Conservation (phyloP, 1,140 invertebrate species). For the Trissolcus basalis region DNA sequence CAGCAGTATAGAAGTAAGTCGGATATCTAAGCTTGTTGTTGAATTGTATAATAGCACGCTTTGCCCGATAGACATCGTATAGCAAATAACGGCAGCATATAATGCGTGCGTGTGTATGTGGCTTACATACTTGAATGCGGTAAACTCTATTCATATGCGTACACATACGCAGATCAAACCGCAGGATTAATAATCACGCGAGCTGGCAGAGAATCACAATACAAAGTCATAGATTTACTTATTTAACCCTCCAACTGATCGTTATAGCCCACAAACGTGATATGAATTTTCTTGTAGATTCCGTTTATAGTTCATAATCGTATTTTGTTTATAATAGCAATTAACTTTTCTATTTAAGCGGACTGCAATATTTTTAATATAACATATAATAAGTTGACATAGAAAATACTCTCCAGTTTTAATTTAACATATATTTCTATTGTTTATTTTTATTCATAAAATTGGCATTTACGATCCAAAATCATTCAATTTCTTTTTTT, state of each 20-base stretch:
- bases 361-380: slow-evolving; percentile 5
- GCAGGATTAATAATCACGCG: slow-evolving; percentile 59
- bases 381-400: neutral
- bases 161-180: slow-evolving; percentile 50
- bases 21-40: slow-evolving; percentile 56
- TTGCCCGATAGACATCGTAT: slow-evolving; percentile 43
- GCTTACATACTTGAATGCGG: neutral
- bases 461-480: too few relatives aligned
- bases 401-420: slow-evolving; percentile 1
- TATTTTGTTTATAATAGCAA: too few relatives aligned
- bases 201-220: slow-evolving; percentile 58
- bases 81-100: slow-evolving; percentile 30
- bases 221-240: slow-evolving; percentile 59
- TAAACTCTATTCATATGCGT: slow-evolving; percentile 33
- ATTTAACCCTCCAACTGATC: slow-evolving; percentile 59
- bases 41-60: slow-evolving; percentile 55
- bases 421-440: too few relatives aligned
- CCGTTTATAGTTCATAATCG: slow-evolving; percentile 44
- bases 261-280: slow-evolving; percentile 56
- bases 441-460: too few relatives aligned
- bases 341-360: slow-evolving; percentile 13
- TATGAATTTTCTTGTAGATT: slow-evolving; percentile 49
- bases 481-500: too few relatives aligned
- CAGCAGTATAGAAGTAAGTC: slow-evolving; percentile 38
- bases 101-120: slow-evolving; percentile 18